Percentiles rank a stretch among this genome's conserved stretches.
Evolutionary conservation across 2,113 vertebrate species (phyloP).

Genomic region (Colius striatus): DNA sequence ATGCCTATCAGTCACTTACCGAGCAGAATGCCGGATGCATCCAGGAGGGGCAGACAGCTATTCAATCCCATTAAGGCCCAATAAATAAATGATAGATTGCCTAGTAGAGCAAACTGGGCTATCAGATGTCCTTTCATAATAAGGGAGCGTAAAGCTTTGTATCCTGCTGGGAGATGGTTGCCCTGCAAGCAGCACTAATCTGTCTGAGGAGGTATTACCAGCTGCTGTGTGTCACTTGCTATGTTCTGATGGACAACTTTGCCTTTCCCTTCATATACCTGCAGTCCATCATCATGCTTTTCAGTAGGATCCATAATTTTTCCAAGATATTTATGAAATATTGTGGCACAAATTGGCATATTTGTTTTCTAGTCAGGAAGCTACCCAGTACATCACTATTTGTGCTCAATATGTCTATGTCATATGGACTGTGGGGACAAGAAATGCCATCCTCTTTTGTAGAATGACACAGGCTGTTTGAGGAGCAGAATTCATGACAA

Average conservation of each 20-base stretch:
- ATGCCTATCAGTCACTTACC: neutral
- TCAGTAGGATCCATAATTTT: neutral
- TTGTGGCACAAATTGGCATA: neutral
- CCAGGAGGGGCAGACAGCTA: neutral
- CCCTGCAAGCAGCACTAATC: neutral
- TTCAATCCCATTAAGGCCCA: slow-evolving; percentile 34
- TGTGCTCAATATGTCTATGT: neutral
- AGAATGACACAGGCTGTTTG: neutral
- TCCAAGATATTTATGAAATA: neutral
- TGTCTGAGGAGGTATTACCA: neutral
- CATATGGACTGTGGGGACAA: neutral
- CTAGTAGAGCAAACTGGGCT: neutral
- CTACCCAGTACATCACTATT: fast-evolving
- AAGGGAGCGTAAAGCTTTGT: neutral
- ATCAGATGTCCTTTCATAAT: slow-evolving; percentile 16
- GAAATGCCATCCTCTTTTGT: neutral
- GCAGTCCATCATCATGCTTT: neutral
- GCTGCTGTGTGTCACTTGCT: neutral
- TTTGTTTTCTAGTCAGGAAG: neutral
- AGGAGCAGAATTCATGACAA: neutral
- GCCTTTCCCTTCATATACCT: neutral
- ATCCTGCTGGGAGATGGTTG: neutral
- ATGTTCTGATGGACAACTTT: neutral
- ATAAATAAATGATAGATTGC: slow-evolving; percentile 56
- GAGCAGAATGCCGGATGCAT: slow-evolving; percentile 41